Evolutionary conservation across 2,797 vertebrate genomes (phyloP).

Genomic region (Euphonia xanthogaster): DNA sequence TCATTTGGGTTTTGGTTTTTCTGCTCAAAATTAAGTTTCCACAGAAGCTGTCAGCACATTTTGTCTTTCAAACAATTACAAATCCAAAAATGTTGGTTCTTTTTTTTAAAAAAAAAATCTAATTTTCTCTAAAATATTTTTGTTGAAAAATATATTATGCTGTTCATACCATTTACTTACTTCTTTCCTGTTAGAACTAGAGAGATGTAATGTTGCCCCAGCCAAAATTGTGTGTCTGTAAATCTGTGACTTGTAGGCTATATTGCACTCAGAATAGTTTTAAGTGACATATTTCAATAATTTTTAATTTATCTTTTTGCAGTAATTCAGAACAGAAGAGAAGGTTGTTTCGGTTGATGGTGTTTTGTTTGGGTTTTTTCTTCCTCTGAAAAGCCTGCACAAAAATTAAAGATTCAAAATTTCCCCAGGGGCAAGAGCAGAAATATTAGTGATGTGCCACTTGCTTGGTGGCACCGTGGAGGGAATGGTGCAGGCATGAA

Average conservation of each 20-base stretch:
- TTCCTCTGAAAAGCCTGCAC: neutral
- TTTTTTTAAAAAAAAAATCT: neutral
- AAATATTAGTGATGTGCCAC: conserved; percentile 56
- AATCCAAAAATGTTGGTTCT: neutral
- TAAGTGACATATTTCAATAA: neutral
- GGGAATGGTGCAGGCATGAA: conserved; percentile 31
- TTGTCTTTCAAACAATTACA: neutral
- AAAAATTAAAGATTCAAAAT: neutral
- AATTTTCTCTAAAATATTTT: neutral
- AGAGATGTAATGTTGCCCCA: neutral
- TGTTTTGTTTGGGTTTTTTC: neutral
- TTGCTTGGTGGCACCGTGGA: conserved; percentile 46
- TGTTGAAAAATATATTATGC: neutral
- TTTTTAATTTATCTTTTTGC: neutral
- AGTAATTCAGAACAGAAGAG: neutral
- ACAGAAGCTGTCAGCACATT: neutral
- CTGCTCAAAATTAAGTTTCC: neutral
- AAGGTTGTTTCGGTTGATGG: neutral
- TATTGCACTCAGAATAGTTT: neutral
- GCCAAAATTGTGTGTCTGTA: neutral
- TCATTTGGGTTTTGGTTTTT: neutral
- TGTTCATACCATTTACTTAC: neutral
- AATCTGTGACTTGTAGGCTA: neutral
- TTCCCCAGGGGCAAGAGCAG: neutral
- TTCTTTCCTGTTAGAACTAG: neutral